A percentile compares a stretch with the other conserved stretches of the same genome.
phyloP scores from a whole-genome alignment of 2,888 invertebrate genomes.

The Phyto melanocephala region DNA sequence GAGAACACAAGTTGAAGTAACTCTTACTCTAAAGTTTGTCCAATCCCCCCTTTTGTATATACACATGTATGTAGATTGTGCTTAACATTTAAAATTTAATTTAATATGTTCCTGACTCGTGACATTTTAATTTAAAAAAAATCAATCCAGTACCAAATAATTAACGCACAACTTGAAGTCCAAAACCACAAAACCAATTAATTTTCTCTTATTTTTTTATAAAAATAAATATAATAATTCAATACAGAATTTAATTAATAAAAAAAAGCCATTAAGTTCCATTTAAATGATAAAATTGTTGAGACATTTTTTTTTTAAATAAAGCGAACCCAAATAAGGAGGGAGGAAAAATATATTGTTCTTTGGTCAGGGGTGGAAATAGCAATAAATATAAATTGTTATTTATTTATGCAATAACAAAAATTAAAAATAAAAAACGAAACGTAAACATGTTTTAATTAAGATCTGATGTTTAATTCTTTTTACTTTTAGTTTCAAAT shows the following conservation, averaged over 20 bases:
- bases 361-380: slow-evolving; percentile 26
- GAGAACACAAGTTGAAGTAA: too few relatives aligned
- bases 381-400: slow-evolving; percentile 17
- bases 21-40: too few relatives aligned
- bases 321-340: neutral
- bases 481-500: neutral
- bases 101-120: slow-evolving; percentile 1
- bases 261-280: neutral
- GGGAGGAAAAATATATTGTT: neutral
- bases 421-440: slow-evolving; percentile 47
- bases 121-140: slow-evolving; percentile 23
- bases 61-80: too few relatives aligned
- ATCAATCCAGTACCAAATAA: neutral
- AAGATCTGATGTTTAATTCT: slow-evolving; percentile 43
- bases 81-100: too few relatives aligned
- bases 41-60: too few relatives aligned
- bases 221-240: neutral
- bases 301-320: neutral
- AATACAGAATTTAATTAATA: neutral
- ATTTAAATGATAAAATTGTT: neutral
- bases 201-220: neutral
- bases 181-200: slow-evolving; percentile 28
- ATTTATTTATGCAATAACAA: slow-evolving; percentile 44
- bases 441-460: slow-evolving; percentile 54
- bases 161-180: neutral